These are phyloP conservation scores for Limnephilus auricula DNA, from an alignment of 2,888 invertebrate species.

Conservation along the genomic window DNA sequence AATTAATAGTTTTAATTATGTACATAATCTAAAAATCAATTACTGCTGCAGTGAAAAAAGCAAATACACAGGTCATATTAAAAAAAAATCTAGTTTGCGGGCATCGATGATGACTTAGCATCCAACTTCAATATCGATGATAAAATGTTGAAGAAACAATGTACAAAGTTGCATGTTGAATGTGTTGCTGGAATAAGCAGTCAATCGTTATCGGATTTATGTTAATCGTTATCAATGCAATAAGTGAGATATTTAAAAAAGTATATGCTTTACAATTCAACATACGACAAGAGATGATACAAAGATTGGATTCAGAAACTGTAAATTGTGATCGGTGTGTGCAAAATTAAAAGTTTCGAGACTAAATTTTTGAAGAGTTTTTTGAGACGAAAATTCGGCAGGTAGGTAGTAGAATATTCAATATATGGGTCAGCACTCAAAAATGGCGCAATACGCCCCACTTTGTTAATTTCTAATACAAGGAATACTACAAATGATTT, in stretches of 20 bases:
- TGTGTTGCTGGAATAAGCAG: not conserved
- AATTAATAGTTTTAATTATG: not conserved
- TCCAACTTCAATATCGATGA: not conserved
- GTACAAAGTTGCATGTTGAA: not conserved
- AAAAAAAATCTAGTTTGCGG: not conserved
- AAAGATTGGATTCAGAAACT: not conserved
- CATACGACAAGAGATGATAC: not conserved
- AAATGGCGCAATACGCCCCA: no score
- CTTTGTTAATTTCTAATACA: no score
- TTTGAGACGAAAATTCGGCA: not conserved
- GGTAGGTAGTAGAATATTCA: not conserved
- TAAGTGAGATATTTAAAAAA: not conserved
- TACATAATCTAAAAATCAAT: not conserved
- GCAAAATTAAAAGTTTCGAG: not conserved
- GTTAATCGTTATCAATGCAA: not conserved
- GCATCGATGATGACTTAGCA: not conserved
- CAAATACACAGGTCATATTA: not conserved
- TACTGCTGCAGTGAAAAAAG: not conserved
- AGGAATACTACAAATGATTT: no score
- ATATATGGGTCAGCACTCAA: not conserved
- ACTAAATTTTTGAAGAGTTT: not conserved
- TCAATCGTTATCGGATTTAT: not conserved
- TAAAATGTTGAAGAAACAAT: not conserved
- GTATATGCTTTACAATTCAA: not conserved
- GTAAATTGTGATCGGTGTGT: not conserved